Evolutionary conservation across 2,797 vertebrate genomes (phyloP).

Genomic region (Microtus obscurus): DNA sequence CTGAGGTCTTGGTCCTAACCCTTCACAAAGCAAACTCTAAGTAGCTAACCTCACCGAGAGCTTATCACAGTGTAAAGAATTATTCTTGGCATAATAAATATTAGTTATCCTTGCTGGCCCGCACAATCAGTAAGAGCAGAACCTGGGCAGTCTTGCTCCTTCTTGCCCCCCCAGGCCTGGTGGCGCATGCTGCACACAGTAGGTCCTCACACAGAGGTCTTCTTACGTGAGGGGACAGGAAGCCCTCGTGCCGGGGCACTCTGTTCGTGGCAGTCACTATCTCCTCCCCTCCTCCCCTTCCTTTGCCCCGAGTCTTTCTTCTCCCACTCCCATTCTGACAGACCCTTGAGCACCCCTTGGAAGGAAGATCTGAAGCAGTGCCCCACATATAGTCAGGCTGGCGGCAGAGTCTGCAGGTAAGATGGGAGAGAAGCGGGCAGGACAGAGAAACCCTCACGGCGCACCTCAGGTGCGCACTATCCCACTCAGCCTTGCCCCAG

Average conservation of each 20-base stretch:
- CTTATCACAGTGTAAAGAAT: neutral
- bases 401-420: constrained; percentile 8
- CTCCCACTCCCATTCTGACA: neutral
- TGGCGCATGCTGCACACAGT: neutral
- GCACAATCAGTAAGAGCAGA: neutral
- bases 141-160: neutral
- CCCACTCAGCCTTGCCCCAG: neutral
- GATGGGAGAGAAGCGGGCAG: constrained; percentile 57
- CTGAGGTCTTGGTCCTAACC: neutral
- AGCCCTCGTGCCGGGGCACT: neutral
- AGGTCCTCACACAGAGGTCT: neutral
- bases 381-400: constrained; percentile 52
- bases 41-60: neutral
- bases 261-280: neutral
- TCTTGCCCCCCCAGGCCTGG: neutral
- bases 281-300: neutral
- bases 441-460: constrained; percentile 53
- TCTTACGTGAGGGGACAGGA: neutral
- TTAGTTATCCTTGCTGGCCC: neutral
- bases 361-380: constrained; percentile 70
- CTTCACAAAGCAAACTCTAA: neutral
- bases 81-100: neutral
- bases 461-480: neutral
- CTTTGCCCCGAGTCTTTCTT: neutral
- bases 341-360: constrained; percentile 15